phyloP scores from a whole-genome alignment of 2,113 vertebrate genomes.

The Ardeotis arabs region DNA sequence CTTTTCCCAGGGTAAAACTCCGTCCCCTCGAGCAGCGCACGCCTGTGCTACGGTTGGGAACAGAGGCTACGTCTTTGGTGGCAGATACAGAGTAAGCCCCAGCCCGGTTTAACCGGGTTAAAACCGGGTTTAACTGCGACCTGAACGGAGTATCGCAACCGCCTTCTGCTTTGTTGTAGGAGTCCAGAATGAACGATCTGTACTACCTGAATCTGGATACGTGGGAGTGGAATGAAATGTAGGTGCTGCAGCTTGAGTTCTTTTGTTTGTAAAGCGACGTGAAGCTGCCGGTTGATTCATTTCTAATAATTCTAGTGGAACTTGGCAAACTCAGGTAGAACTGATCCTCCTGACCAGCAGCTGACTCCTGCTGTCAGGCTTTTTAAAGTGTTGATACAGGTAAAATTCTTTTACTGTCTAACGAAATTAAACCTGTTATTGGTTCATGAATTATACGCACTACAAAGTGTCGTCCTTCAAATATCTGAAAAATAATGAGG shows the following conservation, averaged over 20 bases:
- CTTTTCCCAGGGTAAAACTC: constrained; percentile 83
- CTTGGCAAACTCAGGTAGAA: not conserved
- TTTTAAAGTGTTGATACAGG: rapidly evolving
- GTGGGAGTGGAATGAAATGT: constrained; percentile 97
- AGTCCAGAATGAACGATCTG: constrained; percentile 92
- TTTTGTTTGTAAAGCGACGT: not conserved
- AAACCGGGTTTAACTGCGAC: no score
- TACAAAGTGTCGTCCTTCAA: not conserved
- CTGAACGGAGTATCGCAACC: not conserved
- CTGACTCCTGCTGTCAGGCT: not conserved
- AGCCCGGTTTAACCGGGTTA: not conserved
- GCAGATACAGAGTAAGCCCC: constrained; percentile 86
- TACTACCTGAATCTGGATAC: constrained; percentile 92
- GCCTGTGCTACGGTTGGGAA: constrained; percentile 91
- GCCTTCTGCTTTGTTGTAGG: constrained; percentile 70
- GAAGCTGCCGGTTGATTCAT: not conserved
- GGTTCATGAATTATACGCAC: rapidly evolving
- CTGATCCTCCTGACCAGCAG: not conserved
- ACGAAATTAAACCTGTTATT: not conserved
- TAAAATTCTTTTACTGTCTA: not conserved
- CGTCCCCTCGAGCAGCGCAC: constrained; percentile 92
- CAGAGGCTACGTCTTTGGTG: constrained; percentile 93
- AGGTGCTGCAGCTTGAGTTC: constrained; percentile 24
- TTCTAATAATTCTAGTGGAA: not conserved
- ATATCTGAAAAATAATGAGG: rapidly evolving